Conservation (phyloP, 1,140 invertebrate genomes). For the Eriosoma lanigerum region DNA sequence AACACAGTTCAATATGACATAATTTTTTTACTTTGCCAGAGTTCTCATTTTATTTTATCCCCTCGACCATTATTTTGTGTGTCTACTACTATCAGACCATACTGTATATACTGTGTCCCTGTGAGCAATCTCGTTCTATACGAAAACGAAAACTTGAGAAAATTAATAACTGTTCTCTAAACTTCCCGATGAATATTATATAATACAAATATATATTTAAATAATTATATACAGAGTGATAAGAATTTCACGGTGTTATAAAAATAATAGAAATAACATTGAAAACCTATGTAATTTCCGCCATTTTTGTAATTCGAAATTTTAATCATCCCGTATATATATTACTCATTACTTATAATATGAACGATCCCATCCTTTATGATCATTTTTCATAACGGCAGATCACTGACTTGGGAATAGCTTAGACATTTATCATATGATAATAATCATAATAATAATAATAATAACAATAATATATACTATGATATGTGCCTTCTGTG, state of each 20-base stretch:
- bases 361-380: slow-evolving; percentile 1
- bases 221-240: too few relatives aligned
- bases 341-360: not conserved
- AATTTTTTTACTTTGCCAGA: too few relatives aligned
- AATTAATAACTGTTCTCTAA: not conserved
- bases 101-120: not conserved
- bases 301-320: too few relatives aligned
- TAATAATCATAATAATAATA: too few relatives aligned
- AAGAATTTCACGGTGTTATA: too few relatives aligned
- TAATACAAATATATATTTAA: too few relatives aligned
- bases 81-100: not conserved
- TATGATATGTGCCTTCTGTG: too few relatives aligned
- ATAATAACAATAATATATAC: too few relatives aligned
- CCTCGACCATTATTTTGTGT: not conserved
- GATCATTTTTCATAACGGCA: not conserved
- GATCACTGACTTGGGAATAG: slow-evolving; percentile 14
- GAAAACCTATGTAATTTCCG: too few relatives aligned
- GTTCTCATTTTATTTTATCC: not conserved
- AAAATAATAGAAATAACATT: too few relatives aligned
- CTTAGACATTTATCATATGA: not conserved
- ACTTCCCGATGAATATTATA: too few relatives aligned
- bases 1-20: too few relatives aligned
- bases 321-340: not conserved
- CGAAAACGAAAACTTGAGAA: not conserved
- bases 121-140: not conserved